Conservation (phyloP, 2,797 vertebrate species). For the Serranus cabrilla region DNA sequence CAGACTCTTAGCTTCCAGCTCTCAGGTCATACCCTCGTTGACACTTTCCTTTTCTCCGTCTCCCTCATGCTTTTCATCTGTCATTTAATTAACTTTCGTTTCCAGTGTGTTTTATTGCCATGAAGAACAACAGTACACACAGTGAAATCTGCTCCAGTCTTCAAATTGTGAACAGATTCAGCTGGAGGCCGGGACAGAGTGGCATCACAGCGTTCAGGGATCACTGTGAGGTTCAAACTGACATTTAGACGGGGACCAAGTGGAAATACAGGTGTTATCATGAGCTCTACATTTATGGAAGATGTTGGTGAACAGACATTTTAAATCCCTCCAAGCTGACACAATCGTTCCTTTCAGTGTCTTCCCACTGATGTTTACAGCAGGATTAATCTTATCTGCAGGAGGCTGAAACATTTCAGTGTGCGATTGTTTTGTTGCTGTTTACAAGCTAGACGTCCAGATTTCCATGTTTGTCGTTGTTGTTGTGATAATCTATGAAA, state of each 20-base stretch:
- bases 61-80: conserved; percentile 38
- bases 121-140: conserved; percentile 5
- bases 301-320: neutral
- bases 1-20: conserved; percentile 53
- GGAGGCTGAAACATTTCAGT: neutral
- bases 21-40: conserved; percentile 45
- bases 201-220: conserved; percentile 19
- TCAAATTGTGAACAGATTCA: conserved; percentile 49
- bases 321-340: neutral
- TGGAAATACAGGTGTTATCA: neutral
- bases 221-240: neutral
- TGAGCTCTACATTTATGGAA: neutral
- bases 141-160: conserved; percentile 9
- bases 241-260: neutral
- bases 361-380: conserved; percentile 1
- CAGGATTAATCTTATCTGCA: conserved; percentile 1
- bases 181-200: neutral
- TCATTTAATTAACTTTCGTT: conserved; percentile 44
- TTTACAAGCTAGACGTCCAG: no score
- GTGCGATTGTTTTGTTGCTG: neutral
- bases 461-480: no score
- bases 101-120: conserved; percentile 32
- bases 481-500: no score
- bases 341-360: neutral
- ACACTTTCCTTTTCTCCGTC: conserved; percentile 51